A percentile compares a stretch with the other conserved stretches of the same genome.
Evolutionary conservation across 2,113 vertebrate species (phyloP).

Genomic region (Trichomycterus rosablanca): DNA sequence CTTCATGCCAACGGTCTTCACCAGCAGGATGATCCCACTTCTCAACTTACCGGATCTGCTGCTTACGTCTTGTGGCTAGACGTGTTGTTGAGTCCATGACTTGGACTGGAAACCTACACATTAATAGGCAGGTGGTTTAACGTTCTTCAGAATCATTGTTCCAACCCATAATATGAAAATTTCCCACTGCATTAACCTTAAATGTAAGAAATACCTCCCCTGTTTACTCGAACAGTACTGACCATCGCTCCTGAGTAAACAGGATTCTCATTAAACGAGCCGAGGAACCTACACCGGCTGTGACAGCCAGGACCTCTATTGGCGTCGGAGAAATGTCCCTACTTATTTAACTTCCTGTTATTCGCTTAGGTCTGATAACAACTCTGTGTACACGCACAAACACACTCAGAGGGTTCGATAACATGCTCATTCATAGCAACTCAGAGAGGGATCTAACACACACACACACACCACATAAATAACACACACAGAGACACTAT

Average conservation of each 20-base stretch:
- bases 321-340: constrained; percentile 37
- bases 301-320: constrained; percentile 30
- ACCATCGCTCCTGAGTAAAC: constrained; percentile 21
- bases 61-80: too few species aligned
- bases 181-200: too few species aligned
- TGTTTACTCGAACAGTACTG: neutral
- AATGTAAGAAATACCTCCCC: neutral
- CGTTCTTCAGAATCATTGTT: too few species aligned
- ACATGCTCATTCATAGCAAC: constrained; percentile 53
- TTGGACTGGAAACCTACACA: too few species aligned
- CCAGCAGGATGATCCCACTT: too few species aligned
- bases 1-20: too few species aligned
- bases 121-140: too few species aligned
- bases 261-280: constrained; percentile 35
- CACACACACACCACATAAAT: constrained; percentile 6
- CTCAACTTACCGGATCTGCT: too few species aligned
- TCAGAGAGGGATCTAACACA: constrained; percentile 38
- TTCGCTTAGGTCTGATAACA: constrained; percentile 50
- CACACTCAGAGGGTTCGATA: constrained; percentile 53
- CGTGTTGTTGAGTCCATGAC: too few species aligned
- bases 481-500: neutral
- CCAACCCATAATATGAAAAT: too few species aligned
- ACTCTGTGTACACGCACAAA: constrained; percentile 2
- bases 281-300: too few species aligned
- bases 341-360: constrained; percentile 56